Evolutionary conservation across 2,888 invertebrate species (phyloP), one percentile per base, ranked within the genome.

Genomic region (Phorcus lineatus): DNA sequence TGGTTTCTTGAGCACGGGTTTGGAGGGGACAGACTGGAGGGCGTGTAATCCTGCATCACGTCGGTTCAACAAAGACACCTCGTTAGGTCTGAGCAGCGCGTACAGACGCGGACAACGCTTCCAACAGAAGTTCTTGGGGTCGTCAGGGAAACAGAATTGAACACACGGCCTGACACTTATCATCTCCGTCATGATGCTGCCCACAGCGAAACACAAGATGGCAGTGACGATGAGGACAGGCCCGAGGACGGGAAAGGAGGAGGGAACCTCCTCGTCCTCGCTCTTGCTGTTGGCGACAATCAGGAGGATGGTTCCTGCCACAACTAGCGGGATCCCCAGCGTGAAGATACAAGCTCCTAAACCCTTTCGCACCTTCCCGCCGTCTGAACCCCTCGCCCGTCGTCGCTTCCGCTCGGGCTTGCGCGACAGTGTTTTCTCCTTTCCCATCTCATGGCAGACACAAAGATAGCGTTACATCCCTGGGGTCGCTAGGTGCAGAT

Each of bases 281-380:
- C 31, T 22, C 16, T 57, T 79, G 74, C 19, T 36, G 52, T 79
- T 74, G 74, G 74, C 74, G 17, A 79, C 79, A 11, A 79, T 79
- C 28, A 74, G 70, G 28, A 79, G 74, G 16, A 79, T 79, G 40
- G 54, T 22, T 11, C 79, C 79, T 2, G 79, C 79, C 22, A 79
- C 55, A 22, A 62, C 57, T 53, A 74, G 47, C 22, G 79, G 79
- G 4, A 79, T 74, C 16, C 79, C 79, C 22, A 79, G 47, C 52
- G 67, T 40, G 24, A 79, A 79, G 36, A 79, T 74, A 22, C 79
- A 79, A 40, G 74, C 79, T 31, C 79, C 79, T n/a, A 79, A 2
- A n/a, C 79, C 74, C 22, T 57, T 74, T 22, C 74, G 74, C 55
- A 79, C 74, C 40, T 31, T 40, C 31, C 40, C 74, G 11, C 31